phyloP scores from a whole-genome alignment of 2,113 vertebrate species.

The Oryzias melastigma region DNA sequence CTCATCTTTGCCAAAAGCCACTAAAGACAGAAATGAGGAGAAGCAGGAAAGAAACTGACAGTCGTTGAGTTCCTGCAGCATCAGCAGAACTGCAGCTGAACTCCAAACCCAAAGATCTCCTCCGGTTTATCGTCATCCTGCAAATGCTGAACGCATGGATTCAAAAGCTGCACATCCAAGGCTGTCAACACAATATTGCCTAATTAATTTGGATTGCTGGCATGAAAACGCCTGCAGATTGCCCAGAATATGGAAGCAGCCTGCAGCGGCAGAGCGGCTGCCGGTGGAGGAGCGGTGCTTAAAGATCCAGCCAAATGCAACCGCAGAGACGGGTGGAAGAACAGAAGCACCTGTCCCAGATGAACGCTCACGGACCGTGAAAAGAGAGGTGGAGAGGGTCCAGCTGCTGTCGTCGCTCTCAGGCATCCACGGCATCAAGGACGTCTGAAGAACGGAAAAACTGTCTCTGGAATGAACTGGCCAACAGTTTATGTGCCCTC shows the following conservation, averaged over 20 bases:
- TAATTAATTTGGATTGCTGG: conserved; percentile 8
- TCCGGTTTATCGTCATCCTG: conserved; percentile 9
- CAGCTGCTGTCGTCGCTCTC: too few relatives aligned
- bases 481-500: too few relatives aligned
- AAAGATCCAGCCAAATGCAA: too few relatives aligned
- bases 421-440: too few relatives aligned
- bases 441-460: too few relatives aligned
- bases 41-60: conserved; percentile 8
- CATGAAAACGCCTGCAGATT: background rate
- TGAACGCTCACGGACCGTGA: too few relatives aligned
- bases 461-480: too few relatives aligned
- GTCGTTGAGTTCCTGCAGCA: conserved; percentile 26
- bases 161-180: conserved; percentile 13
- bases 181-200: background rate
- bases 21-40: conserved; percentile 6
- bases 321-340: too few relatives aligned
- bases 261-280: background rate
- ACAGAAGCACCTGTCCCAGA: too few relatives aligned
- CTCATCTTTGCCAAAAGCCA: conserved; percentile 3
- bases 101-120: too few relatives aligned
- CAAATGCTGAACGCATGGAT: conserved; percentile 16
- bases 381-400: too few relatives aligned
- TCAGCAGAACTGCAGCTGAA: conserved; percentile 20
- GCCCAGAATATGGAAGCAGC: background rate
- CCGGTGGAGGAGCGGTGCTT: background rate